Conservation (phyloP, 1,140 invertebrate genomes). For the Neocloeon triangulifer region DNA sequence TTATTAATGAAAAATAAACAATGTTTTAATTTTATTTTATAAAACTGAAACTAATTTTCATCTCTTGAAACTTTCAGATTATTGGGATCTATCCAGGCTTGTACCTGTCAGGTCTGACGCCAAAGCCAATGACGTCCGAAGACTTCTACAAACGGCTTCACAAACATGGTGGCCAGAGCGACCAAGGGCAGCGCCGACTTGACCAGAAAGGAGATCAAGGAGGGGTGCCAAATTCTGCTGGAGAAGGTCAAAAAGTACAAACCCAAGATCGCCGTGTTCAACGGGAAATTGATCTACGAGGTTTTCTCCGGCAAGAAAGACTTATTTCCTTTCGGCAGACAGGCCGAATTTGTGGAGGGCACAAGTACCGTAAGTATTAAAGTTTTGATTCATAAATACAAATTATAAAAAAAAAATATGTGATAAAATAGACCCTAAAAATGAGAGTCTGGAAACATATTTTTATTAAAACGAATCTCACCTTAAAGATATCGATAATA, state of each 20-base stretch:
- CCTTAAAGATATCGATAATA: too few relatives aligned
- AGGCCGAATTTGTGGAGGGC: slow-evolving; percentile 75
- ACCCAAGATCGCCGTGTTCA: slow-evolving; percentile 94
- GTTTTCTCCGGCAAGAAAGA: slow-evolving; percentile 94
- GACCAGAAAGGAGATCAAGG: slow-evolving; percentile 89
- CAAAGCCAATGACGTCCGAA: slow-evolving; percentile 85
- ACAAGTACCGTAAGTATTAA: slow-evolving; percentile 85
- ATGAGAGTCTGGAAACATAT: too few relatives aligned
- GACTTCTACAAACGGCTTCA: slow-evolving; percentile 92
- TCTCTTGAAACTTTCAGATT: too few relatives aligned
- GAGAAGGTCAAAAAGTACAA: slow-evolving; percentile 82
- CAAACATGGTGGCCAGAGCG: slow-evolving; percentile 86
- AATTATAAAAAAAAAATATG: too few relatives aligned
- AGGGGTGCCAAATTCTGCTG: slow-evolving; percentile 72
- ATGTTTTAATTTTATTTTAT: too few relatives aligned
- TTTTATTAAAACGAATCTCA: too few relatives aligned
- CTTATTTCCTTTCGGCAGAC: slow-evolving; percentile 88
- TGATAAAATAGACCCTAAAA: too few relatives aligned
- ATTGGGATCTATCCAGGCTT: slow-evolving; percentile 95
- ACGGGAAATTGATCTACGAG: slow-evolving; percentile 95
- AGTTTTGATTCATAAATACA: too few relatives aligned
- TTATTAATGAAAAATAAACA: too few relatives aligned
- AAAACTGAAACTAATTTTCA: too few relatives aligned
- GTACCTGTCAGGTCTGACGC: slow-evolving; percentile 77
- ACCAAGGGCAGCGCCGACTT: slow-evolving; percentile 91